These are phyloP conservation scores for Erpobdella octoculata DNA, from an alignment of 2,888 invertebrate genomes.

Conservation along the genomic window DNA sequence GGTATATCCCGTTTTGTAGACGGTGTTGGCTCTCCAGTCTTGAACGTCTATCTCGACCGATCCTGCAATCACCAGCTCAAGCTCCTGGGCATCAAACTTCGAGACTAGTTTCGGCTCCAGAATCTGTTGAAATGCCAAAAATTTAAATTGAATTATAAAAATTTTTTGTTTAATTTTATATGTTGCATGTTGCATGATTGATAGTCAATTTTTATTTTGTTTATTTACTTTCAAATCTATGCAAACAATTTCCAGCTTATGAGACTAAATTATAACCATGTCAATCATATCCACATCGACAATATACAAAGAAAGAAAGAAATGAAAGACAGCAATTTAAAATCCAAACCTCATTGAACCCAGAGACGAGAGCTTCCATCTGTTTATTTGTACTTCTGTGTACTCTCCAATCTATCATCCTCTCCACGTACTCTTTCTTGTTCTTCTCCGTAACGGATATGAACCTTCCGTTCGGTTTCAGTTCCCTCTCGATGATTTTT, in stretches of 20 bases:
- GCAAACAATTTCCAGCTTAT: background rate
- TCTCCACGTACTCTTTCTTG: conserved; percentile 89
- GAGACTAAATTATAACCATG: too few species aligned
- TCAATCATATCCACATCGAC: too few species aligned
- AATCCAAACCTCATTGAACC: conserved; percentile 70
- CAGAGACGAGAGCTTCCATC: conserved; percentile 82
- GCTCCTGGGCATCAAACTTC: conserved; percentile 92
- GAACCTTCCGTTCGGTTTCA: conserved; percentile 84
- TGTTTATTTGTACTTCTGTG: conserved; percentile 88
- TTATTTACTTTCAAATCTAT: background rate
- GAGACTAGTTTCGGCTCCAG: conserved; percentile 84
- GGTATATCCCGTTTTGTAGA: conserved; percentile 69
- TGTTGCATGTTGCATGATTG: too few species aligned
- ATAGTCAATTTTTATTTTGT: background rate
- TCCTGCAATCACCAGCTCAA: conserved; percentile 91
- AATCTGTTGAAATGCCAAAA: conserved; percentile 55
- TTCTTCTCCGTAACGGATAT: conserved; percentile 86
- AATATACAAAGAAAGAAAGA: background rate
- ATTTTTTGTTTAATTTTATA: background rate
- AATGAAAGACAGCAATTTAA: background rate
- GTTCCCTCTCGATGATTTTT: conserved; percentile 78
- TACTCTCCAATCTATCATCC: conserved; percentile 84
- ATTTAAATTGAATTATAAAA: background rate
- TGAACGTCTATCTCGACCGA: conserved; percentile 90
- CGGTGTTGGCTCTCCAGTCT: conserved; percentile 90